Conservation (phyloP, 2,113 vertebrate species). For the Ivindomyrus marchei region DNA sequence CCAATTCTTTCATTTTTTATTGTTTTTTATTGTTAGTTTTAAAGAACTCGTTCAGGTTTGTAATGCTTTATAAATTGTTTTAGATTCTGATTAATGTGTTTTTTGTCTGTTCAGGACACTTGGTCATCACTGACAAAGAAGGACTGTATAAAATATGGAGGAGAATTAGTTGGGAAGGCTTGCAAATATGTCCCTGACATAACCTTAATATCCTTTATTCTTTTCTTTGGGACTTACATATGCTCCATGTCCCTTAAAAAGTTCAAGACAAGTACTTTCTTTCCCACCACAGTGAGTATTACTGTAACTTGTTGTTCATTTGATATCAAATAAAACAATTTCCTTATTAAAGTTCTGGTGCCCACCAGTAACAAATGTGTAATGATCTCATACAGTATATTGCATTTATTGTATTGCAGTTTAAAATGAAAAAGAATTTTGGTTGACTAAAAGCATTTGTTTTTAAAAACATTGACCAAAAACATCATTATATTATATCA, state of each 20-base stretch:
- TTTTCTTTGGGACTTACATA: slow-evolving; percentile 95
- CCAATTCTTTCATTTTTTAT: background rate
- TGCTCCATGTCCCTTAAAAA: slow-evolving; percentile 96
- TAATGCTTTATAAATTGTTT: background rate
- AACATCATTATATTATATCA: background rate
- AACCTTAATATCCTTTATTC: slow-evolving; percentile 92
- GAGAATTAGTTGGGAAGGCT: slow-evolving; percentile 72
- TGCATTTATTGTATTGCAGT: background rate
- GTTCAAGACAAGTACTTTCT: slow-evolving; percentile 93
- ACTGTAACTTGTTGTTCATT: background rate
- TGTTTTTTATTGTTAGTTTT: background rate
- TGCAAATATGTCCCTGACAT: slow-evolving; percentile 86
- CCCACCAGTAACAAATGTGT: background rate
- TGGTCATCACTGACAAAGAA: slow-evolving; percentile 76
- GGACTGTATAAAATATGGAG: slow-evolving; percentile 78
- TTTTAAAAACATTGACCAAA: background rate
- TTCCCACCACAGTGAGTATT: slow-evolving; percentile 86
- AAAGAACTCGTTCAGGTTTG: background rate
- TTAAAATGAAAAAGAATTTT: background rate
- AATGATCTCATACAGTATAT: background rate
- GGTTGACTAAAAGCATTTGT: background rate
- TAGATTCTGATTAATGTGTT: background rate
- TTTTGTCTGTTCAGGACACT: slow-evolving; percentile 51
- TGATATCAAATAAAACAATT: background rate
- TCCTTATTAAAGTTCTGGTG: background rate